Evolutionary conservation across 1,140 invertebrate genomes (phyloP), one percentile per base, ranked within the genome.

Genomic region (Coptotermes formosanus): DNA sequence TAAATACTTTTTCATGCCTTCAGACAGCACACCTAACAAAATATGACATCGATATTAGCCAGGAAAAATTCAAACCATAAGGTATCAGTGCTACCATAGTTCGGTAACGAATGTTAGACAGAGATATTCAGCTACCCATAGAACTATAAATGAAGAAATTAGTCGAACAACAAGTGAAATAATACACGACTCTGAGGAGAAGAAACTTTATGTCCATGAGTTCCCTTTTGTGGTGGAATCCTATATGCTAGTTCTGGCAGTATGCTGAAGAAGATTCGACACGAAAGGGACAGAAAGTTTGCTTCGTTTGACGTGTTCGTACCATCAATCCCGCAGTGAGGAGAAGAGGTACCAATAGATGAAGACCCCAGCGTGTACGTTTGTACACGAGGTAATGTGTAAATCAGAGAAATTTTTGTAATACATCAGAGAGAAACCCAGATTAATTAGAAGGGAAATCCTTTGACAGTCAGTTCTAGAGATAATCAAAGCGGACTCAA

Each of bases 391-490:
- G n/a, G 25, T 12, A 30, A 25, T 75, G n/a, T 75, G 64, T n/a
- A 12, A 75, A 6, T 6, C 64, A 75, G 64, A 75, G 64, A 25
- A 7, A 25, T 75, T 75, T 75, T 75, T 75, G n/a, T n/a, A 30
- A 75, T n/a, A 30, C 30, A 75, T 8, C 64, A 75, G 64, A 75
- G 64, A 30, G 64, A 75, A 75, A 75, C 64, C 64, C 30, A 75
- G 64, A 75, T 75, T 75, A 75, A 75, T 75, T 75, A 30, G 64
- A 75, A n/a, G 64, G 64, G 64, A 75, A 75, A 75, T 75, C 64
- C 64, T 75, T 75, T 75, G 64, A 75, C 64, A n/a, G 64, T 75
- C n/a, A 16, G 64, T 30, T 75, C 64, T 75, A 75, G 64, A 75
- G n/a, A 75, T 30, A 30, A 75, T 75, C 64, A 75, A 75, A 75